Conservation (phyloP, 2,797 vertebrate species). For the Sylvia borin region DNA sequence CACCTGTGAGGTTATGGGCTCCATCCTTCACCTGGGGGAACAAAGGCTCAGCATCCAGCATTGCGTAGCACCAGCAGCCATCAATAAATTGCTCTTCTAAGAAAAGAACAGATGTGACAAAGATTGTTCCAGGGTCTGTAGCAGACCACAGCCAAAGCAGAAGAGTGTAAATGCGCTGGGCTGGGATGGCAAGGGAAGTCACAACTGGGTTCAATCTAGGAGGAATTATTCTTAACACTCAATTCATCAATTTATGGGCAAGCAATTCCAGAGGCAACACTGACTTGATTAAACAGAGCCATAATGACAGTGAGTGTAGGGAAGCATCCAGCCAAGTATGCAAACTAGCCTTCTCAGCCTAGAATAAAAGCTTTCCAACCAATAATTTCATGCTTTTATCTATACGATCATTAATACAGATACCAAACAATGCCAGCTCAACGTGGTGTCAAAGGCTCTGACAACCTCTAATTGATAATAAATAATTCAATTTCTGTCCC, state of each 20-base stretch:
- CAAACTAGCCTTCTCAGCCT: conserved; percentile 62
- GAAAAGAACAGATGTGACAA: conserved; percentile 65
- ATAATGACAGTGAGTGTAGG: conserved; percentile 60
- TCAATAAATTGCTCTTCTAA: conserved; percentile 13
- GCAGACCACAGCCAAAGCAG: conserved; percentile 58
- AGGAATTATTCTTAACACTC: conserved; percentile 58
- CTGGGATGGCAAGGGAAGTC: conserved; percentile 59
- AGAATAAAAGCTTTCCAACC: conserved; percentile 70
- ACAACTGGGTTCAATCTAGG: conserved; percentile 59
- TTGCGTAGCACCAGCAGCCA: neutral
- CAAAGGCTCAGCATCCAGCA: conserved; percentile 44
- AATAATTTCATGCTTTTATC: conserved; percentile 75
- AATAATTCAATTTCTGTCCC: conserved; percentile 73
- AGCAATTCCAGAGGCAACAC: conserved; percentile 21
- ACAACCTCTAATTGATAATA: conserved; percentile 75
- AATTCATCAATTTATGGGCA: conserved; percentile 65
- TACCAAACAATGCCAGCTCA: conserved; percentile 68
- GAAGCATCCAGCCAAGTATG: conserved; percentile 69
- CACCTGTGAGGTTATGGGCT: conserved; percentile 4
- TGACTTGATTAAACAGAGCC: conserved; percentile 68
- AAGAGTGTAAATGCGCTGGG: conserved; percentile 49
- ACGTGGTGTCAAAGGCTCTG: conserved; percentile 69
- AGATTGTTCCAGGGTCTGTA: conserved; percentile 57
- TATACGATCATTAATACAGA: conserved; percentile 72
- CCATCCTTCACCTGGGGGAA: conserved; percentile 37